Percentiles rank a stretch among this genome's conserved stretches.
Conservation (phyloP, 2,797 vertebrate species). For the Jordanella pulchra region DNA sequence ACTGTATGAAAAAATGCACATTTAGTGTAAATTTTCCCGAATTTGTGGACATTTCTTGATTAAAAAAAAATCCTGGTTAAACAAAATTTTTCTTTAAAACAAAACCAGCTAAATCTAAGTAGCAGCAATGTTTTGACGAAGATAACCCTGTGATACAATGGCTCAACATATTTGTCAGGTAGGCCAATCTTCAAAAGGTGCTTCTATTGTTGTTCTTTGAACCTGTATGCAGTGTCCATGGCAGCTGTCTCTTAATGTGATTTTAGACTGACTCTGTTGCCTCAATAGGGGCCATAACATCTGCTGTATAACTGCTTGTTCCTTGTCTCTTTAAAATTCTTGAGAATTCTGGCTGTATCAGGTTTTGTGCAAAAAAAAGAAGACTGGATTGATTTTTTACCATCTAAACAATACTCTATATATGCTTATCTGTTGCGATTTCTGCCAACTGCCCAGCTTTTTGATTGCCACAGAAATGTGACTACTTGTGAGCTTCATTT, state of each 20-base stretch:
- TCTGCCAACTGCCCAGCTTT: background rate
- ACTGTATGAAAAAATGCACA: too few species aligned
- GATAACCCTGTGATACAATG: background rate
- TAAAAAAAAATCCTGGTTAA: background rate
- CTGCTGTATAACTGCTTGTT: slow-evolving; percentile 10
- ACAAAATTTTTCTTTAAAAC: background rate
- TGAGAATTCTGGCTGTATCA: background rate
- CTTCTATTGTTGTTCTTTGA: slow-evolving; percentile 1
- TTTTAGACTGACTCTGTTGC: slow-evolving; percentile 11
- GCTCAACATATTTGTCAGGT: background rate
- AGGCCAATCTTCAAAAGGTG: background rate
- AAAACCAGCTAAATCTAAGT: background rate
- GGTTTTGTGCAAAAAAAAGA: background rate
- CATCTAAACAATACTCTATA: background rate
- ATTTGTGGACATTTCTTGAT: background rate
- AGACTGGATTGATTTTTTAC: background rate
- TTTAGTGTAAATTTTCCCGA: too few species aligned
- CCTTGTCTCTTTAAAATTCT: background rate
- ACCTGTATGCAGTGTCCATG: slow-evolving; percentile 1
- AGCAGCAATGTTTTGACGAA: background rate
- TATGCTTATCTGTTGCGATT: background rate
- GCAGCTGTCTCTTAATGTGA: slow-evolving; percentile 14
- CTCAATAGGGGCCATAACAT: background rate
- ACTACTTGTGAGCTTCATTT: slow-evolving; percentile 1
- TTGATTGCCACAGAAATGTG: background rate